Conservation (phyloP, 2,113 vertebrate species). For the Sinocyclocheilus grahami region DNA sequence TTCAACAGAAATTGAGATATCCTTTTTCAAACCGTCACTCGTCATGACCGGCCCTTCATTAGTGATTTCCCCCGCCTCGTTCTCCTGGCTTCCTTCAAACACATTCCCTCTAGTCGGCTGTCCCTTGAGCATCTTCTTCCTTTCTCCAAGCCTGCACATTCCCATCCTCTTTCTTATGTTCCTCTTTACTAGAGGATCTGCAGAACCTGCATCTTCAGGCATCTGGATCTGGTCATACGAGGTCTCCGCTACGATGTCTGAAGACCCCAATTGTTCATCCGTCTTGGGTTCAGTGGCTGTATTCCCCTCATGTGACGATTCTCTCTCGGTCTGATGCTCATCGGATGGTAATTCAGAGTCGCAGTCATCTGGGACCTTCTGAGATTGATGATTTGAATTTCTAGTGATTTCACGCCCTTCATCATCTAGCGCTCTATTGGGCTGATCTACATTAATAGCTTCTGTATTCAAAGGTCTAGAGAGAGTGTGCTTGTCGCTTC, state of each 20-base stretch:
- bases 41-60: neutral
- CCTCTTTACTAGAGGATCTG: constrained; percentile 53
- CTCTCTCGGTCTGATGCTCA: neutral
- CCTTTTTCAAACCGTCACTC: neutral
- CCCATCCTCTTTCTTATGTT: constrained; percentile 70
- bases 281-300: neutral
- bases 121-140: constrained; percentile 49
- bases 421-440: neutral
- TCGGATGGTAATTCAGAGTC: neutral
- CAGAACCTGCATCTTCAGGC: neutral
- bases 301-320: neutral
- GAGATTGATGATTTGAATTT: neutral
- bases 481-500: neutral
- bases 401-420: neutral
- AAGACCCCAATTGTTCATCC: neutral
- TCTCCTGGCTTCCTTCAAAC: constrained; percentile 22
- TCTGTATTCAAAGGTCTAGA: neutral
- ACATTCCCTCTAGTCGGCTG: neutral
- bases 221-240: neutral
- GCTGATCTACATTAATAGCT: neutral
- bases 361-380: neutral
- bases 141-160: constrained; percentile 65
- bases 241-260: neutral
- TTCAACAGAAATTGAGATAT: neutral
- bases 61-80: neutral